phyloP scores from a whole-genome alignment of 2,888 invertebrate genomes.

The Agonopterix subpropinquella region DNA sequence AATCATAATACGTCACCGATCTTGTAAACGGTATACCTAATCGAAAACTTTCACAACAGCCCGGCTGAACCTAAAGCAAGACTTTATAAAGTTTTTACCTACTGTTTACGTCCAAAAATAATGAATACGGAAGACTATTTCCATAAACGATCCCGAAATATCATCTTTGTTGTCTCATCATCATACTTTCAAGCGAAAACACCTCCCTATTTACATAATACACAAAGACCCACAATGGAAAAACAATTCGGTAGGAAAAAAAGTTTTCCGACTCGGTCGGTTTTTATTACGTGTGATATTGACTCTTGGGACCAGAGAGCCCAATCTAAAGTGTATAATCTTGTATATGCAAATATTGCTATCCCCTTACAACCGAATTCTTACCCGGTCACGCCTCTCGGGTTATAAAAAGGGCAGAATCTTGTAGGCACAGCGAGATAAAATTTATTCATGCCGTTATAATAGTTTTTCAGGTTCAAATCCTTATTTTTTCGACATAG shows the following conservation, averaged over 20 bases:
- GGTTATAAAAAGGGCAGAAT: conserved; percentile 51
- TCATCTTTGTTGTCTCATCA: background rate
- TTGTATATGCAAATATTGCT: conserved; percentile 62
- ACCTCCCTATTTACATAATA: conserved; percentile 10
- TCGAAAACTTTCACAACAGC: no score
- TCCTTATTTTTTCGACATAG: no score
- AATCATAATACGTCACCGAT: no score
- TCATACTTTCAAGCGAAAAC: background rate
- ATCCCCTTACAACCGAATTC: conserved; percentile 54
- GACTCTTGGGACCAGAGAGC: conserved; percentile 42
- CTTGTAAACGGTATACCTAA: no score
- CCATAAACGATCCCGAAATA: background rate
- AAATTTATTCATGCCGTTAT: conserved; percentile 51
- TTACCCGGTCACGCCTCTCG: conserved; percentile 53
- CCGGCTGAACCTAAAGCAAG: no score
- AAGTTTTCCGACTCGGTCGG: conserved; percentile 51
- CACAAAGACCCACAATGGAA: conserved; percentile 33
- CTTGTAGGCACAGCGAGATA: conserved; percentile 48
- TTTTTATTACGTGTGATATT: conserved; percentile 62
- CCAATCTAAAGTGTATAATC: conserved; percentile 58
- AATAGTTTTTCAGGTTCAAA: conserved; percentile 16
- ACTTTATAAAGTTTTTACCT: no score
- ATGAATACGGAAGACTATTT: background rate
- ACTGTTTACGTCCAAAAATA: no score
- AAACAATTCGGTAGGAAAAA: conserved; percentile 48